Percentiles rank a stretch among this genome's conserved stretches.
Evolutionary conservation across 2,113 vertebrate species (phyloP).

Genomic region (Pelecanus crispus): DNA sequence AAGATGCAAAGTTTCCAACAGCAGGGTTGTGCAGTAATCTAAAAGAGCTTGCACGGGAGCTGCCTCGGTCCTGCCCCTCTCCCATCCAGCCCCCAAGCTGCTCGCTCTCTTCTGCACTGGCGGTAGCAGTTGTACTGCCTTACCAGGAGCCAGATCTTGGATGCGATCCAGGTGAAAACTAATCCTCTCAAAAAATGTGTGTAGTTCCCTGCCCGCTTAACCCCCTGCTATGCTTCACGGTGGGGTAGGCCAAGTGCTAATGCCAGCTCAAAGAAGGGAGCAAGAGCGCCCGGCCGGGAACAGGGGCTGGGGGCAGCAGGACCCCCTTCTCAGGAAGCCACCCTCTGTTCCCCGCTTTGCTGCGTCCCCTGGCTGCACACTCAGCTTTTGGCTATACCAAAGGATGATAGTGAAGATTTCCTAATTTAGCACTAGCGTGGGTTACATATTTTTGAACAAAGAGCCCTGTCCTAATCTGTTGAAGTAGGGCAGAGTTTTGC

Average conservation of each 20-base stretch:
- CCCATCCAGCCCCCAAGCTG: background rate
- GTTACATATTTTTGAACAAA: background rate
- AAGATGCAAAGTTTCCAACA: background rate
- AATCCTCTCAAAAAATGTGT: background rate
- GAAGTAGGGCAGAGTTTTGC: background rate
- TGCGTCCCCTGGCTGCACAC: fast-evolving
- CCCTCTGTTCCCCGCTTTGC: background rate
- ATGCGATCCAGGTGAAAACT: background rate
- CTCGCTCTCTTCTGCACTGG: background rate
- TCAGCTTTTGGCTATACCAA: background rate
- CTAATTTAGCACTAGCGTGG: background rate
- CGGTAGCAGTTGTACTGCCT: background rate
- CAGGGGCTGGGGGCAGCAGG: background rate
- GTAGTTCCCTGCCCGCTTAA: background rate
- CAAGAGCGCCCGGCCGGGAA: background rate
- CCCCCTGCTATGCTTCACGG: background rate
- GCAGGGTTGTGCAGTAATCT: background rate
- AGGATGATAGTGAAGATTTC: background rate
- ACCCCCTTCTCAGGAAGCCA: background rate
- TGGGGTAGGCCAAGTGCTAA: background rate
- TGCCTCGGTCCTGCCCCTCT: background rate
- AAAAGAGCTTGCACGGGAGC: background rate
- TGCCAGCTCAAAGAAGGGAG: background rate
- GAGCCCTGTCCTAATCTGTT: background rate
- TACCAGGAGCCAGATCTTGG: background rate